phyloP scores from a whole-genome alignment of 2,888 invertebrate species.

The Drosophila mettleri region DNA sequence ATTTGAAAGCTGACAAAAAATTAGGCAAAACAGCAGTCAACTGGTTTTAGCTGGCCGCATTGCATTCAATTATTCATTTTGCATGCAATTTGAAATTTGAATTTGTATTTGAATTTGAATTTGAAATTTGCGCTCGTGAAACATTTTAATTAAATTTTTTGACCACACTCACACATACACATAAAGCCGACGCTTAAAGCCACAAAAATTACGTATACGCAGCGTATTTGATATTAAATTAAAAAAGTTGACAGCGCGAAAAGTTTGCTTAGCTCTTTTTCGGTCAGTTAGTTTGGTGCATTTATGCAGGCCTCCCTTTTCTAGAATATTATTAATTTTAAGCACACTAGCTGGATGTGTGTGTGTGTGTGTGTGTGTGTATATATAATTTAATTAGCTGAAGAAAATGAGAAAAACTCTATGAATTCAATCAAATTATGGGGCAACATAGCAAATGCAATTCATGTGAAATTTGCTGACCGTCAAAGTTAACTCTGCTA shows the following conservation, averaged over 20 bases:
- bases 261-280: conserved; percentile 45
- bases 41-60: conserved; percentile 46
- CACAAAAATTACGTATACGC: conserved; percentile 77
- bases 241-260: conserved; percentile 64
- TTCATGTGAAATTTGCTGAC: conserved; percentile 41
- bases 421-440: conserved; percentile 35
- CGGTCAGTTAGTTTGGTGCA: conserved; percentile 53
- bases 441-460: conserved; percentile 23
- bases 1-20: conserved; percentile 44
- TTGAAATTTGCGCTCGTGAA: conserved; percentile 62
- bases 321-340: conserved; percentile 44
- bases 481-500: conserved; percentile 24
- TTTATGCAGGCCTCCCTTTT: conserved; percentile 21
- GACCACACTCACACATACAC: conserved; percentile 36
- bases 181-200: conserved; percentile 53
- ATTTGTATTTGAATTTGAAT: conserved; percentile 60
- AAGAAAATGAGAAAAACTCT: conserved; percentile 37
- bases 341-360: conserved; percentile 15
- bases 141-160: conserved; percentile 76
- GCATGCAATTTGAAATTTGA: conserved; percentile 63
- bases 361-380: conserved; percentile 3
- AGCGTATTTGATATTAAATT: conserved; percentile 67
- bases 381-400: conserved; percentile 40
- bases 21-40: conserved; percentile 50
- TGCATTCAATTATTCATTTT: conserved; percentile 73